phyloP scores from a whole-genome alignment of 2,888 invertebrate genomes.

The Eristalis intricaria region DNA sequence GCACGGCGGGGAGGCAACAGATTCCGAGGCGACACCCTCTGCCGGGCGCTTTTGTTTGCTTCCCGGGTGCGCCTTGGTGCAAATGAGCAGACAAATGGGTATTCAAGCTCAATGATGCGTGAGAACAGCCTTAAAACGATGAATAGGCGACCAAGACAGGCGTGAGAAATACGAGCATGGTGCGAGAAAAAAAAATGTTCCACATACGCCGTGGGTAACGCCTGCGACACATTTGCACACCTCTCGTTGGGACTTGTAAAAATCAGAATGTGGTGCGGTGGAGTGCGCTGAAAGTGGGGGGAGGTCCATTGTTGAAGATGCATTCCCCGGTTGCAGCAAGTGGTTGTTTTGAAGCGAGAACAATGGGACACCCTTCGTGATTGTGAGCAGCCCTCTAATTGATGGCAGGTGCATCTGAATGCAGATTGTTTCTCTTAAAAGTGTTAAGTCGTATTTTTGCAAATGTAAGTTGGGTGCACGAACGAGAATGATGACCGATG shows the following conservation, averaged over 20 bases:
- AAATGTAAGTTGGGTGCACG: too few species aligned
- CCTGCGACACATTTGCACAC: not conserved
- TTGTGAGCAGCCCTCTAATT: too few species aligned
- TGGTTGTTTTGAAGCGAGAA: not conserved
- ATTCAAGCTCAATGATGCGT: conserved; percentile 43
- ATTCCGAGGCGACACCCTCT: not conserved
- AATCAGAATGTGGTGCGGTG: not conserved
- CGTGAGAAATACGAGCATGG: not conserved
- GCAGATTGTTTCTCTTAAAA: too few species aligned
- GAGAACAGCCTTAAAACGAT: not conserved
- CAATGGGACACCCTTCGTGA: not conserved
- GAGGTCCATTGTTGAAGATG: not conserved
- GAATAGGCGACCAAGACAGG: not conserved
- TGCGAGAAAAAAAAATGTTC: conserved; percentile 19
- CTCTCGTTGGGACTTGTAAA: not conserved
- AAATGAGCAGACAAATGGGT: conserved; percentile 21
- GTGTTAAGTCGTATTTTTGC: too few species aligned
- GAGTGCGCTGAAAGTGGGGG: not conserved
- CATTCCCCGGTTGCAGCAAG: too few species aligned
- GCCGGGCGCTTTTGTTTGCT: not conserved
- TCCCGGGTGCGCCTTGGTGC: not conserved
- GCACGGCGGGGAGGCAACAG: not conserved
- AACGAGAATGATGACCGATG: too few species aligned
- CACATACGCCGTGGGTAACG: conserved; percentile 26
- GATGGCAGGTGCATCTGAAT: too few species aligned